These are phyloP conservation scores for Coracopsis vasa DNA, from an alignment of 2,113 vertebrate genomes.

Conservation along the genomic window DNA sequence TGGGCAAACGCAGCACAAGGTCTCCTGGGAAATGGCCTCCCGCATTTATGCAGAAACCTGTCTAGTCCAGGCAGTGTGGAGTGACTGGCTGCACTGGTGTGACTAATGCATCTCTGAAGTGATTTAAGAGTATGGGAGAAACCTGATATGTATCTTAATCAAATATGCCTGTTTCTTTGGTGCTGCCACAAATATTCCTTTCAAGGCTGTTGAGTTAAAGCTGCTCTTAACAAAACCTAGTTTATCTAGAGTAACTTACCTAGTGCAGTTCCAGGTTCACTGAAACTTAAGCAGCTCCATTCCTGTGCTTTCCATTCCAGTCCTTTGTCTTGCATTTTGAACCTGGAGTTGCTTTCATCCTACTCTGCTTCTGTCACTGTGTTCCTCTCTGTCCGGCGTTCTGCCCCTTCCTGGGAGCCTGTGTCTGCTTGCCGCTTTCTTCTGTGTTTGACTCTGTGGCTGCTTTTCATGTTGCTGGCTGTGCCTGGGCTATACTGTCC, in stretches of 20 bases:
- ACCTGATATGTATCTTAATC: not conserved
- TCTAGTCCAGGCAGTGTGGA: not conserved
- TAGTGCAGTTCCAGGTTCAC: not conserved
- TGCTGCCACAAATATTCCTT: not conserved
- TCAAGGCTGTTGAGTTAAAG: not conserved
- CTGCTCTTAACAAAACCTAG: not conserved
- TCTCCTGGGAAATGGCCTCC: not conserved
- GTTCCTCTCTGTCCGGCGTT: not conserved
- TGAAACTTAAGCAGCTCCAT: not conserved
- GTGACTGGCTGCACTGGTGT: not conserved
- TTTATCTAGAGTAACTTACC: not conserved
- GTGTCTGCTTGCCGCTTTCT: not conserved
- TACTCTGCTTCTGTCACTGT: not conserved
- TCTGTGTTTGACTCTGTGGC: not conserved
- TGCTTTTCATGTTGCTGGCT: not conserved
- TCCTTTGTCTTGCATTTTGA: not conserved
- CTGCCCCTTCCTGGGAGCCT: not conserved
- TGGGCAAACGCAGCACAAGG: rapidly evolving
- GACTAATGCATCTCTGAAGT: rapidly evolving
- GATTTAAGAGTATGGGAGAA: not conserved
- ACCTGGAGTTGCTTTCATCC: not conserved
- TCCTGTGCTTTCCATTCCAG: not conserved
- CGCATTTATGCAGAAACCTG: rapidly evolving
- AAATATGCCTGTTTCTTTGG: not conserved
- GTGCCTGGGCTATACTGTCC: not conserved